Conservation (phyloP, 2,888 invertebrate species). For the Volucella bombylans region DNA sequence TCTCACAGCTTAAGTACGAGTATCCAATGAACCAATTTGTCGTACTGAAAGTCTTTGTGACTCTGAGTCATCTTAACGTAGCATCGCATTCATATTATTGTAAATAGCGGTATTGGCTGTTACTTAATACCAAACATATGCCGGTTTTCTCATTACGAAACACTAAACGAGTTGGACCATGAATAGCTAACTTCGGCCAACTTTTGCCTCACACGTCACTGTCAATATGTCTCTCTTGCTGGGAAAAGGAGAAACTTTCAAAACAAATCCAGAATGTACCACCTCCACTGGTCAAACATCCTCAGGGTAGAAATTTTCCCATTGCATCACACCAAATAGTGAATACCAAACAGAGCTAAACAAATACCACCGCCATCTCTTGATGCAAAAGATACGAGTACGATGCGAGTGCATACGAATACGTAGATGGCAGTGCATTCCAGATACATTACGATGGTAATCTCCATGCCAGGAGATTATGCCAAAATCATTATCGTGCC, state of each 20-base stretch:
- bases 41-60: no score
- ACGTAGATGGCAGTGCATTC: slow-evolving; percentile 37
- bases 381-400: not conserved
- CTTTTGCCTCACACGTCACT: slow-evolving; percentile 8
- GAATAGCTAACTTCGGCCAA: no score
- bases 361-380: not conserved
- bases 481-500: slow-evolving; percentile 60
- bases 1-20: no score
- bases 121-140: no score
- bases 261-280: slow-evolving; percentile 27
- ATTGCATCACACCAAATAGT: slow-evolving; percentile 31
- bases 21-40: no score
- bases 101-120: no score
- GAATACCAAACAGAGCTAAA: slow-evolving; percentile 2
- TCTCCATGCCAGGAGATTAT: slow-evolving; percentile 60
- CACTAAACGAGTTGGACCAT: no score
- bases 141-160: no score
- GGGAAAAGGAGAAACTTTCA: slow-evolving; percentile 20
- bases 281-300: slow-evolving; percentile 50
- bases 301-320: slow-evolving; percentile 25
- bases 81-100: no score
- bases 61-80: no score
- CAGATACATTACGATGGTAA: slow-evolving; percentile 55
- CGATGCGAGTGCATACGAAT: not conserved
- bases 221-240: slow-evolving; percentile 34